Base-by-base conservation (phyloP, 2,888 invertebrate genomes). In the Thysanoteuthis rhombus region DNA sequence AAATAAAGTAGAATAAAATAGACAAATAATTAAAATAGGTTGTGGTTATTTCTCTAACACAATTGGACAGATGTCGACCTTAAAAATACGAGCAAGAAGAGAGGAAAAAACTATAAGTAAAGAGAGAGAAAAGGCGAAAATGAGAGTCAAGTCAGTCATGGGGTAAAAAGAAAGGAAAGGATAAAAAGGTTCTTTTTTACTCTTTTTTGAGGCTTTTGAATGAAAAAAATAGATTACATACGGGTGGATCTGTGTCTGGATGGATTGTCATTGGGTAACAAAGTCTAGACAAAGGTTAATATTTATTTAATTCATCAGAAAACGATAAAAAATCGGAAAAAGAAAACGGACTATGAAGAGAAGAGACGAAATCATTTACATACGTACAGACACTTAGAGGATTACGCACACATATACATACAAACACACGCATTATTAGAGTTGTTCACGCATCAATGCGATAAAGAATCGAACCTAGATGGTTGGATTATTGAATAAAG, bases 51-150 rank as follows among this genome's bases (percentile, higher is more conserved):
- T 75, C 75, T 75, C 12, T n/a, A n/a, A 58, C 58, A 75, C 75
- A 75, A 75, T 75, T 75, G 75, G 75, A 75, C 75, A 75, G 75
- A 75, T 75, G 75, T 75, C 75, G 75, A 75, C 75, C 75, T 75
- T 75, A 75, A n/a, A 75, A n/a, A 75, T 16, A 75, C n/a, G 25
- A 52, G 2, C 1, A 52, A 52, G 25, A 52, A 75, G n/a, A 36
- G 75, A 36, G n/a, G 36, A 75, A 75, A n/a, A 75, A n/a, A n/a
- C n/a, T 36, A 36, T n/a, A 75, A 75, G 12, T 8, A 32, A n/a
- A 75, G 32, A n/a, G 12, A 75, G n/a, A 16, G n/a, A n/a, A 4
- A 36, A 36, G 75, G 75, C 12, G 10, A 75, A n/a, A 16, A n/a
- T 16, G 19, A 75, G n/a, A 75, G n/a, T n/a, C 10, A 36, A 75